Conservation (phyloP, 2,113 vertebrate species). For the Chionomys nivalis region DNA sequence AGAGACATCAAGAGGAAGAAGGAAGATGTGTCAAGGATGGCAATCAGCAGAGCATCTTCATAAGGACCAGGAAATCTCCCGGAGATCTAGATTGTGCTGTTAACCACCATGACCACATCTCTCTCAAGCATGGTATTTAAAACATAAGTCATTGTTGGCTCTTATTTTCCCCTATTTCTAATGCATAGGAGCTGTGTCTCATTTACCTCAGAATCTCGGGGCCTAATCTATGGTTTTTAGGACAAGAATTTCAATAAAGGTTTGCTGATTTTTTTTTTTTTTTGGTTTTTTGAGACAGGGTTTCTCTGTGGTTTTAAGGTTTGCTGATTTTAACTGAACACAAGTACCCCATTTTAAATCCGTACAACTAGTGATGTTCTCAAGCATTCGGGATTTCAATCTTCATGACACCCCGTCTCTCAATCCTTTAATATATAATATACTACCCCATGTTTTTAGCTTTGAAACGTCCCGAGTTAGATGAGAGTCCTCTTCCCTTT, state of each 20-base stretch:
- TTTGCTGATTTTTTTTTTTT: background rate
- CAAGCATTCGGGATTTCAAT: background rate
- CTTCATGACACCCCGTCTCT: background rate
- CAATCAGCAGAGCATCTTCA: background rate
- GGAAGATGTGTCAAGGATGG: background rate
- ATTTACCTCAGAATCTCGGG: background rate
- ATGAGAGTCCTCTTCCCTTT: background rate
- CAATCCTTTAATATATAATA: background rate
- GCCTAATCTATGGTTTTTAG: background rate
- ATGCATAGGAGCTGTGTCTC: background rate
- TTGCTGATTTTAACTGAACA: background rate
- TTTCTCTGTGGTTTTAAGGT: no score
- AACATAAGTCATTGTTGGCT: background rate
- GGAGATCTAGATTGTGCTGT: background rate
- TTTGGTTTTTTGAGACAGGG: no score
- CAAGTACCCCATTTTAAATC: background rate
- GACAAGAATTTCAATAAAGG: background rate
- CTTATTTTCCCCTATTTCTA: background rate
- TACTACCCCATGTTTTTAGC: background rate
- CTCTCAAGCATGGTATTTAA: background rate
- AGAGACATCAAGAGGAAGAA: background rate
- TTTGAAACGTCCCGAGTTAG: background rate
- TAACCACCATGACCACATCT: background rate
- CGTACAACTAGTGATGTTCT: background rate
- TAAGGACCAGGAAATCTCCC: background rate